Evolutionary conservation across 2,888 invertebrate species (phyloP).

Genomic region (Lingula anatina): DNA sequence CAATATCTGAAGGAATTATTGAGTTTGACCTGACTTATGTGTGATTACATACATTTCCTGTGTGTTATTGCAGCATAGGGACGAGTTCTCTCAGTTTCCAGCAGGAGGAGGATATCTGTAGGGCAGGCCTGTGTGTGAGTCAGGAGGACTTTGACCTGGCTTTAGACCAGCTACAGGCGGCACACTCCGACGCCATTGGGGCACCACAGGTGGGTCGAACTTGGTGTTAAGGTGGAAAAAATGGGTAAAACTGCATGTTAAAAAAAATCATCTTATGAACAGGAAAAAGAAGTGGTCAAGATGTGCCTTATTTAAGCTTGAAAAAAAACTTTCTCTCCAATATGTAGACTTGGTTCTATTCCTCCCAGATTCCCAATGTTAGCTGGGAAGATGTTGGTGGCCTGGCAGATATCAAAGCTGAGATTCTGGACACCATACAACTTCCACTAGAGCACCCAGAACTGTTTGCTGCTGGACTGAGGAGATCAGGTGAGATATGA

Average conservation of each 20-base stretch:
- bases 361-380: constrained; percentile 71
- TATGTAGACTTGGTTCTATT: no score
- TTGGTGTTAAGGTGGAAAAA: no score
- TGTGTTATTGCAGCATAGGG: no score
- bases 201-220: constrained; percentile 64
- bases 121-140: constrained; percentile 47
- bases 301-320: no score
- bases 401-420: constrained; percentile 78
- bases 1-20: no score
- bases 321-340: no score
- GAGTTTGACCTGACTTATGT: neutral
- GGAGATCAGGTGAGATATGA: constrained; percentile 36
- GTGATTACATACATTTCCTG: no score
- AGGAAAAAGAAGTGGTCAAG: no score
- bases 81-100: constrained; percentile 10
- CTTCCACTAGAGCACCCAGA: constrained; percentile 57
- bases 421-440: constrained; percentile 76
- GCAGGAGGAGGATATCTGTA: constrained; percentile 38
- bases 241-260: no score
- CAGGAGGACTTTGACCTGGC: constrained; percentile 55
- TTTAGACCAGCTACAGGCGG: constrained; percentile 62
- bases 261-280: no score
- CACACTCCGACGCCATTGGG: constrained; percentile 64
- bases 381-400: constrained; percentile 96
- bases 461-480: constrained; percentile 53